Evolutionary conservation across 2,888 invertebrate genomes (phyloP).

Genomic region (Trisateles emortualis): DNA sequence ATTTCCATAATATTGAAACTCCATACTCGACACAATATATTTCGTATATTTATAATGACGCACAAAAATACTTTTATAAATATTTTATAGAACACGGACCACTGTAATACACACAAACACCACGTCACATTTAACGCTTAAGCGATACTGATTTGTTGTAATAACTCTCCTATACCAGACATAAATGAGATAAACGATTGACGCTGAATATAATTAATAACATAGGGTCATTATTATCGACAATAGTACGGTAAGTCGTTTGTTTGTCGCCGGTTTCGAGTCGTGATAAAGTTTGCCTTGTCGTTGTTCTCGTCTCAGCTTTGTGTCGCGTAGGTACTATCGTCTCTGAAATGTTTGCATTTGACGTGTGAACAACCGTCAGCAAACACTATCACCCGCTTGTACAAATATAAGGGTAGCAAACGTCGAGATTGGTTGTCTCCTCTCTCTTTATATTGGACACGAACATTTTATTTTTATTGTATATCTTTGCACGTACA

Average conservation of each 20-base stretch:
- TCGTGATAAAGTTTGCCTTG: slow-evolving; percentile 36
- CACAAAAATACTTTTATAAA: slow-evolving; percentile 42
- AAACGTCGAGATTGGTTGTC: slow-evolving; percentile 26
- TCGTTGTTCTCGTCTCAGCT: slow-evolving; percentile 31
- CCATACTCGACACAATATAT: slow-evolving; percentile 60
- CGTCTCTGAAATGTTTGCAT: slow-evolving; percentile 34
- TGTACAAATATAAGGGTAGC: slow-evolving; percentile 50
- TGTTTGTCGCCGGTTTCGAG: slow-evolving; percentile 25
- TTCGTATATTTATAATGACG: slow-evolving; percentile 22
- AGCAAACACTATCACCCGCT: slow-evolving; percentile 58
- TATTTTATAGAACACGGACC: slow-evolving; percentile 42
- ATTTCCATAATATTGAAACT: slow-evolving; percentile 80
- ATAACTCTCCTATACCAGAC: slow-evolving; percentile 66
- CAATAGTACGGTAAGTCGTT: slow-evolving; percentile 47
- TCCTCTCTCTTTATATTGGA: slow-evolving; percentile 29
- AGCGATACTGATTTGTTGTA: slow-evolving; percentile 74
- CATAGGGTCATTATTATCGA: slow-evolving; percentile 61
- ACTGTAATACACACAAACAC: slow-evolving; percentile 58
- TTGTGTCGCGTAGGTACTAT: too few relatives aligned
- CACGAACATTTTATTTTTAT: slow-evolving; percentile 18
- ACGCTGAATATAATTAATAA: slow-evolving; percentile 60
- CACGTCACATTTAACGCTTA: slow-evolving; percentile 65
- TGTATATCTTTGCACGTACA: slow-evolving; percentile 4
- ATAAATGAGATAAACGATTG: slow-evolving; percentile 75
- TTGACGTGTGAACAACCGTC: slow-evolving; percentile 53